Conservation (phyloP, 2,113 vertebrate genomes). For the Megatriorchis doriae region DNA sequence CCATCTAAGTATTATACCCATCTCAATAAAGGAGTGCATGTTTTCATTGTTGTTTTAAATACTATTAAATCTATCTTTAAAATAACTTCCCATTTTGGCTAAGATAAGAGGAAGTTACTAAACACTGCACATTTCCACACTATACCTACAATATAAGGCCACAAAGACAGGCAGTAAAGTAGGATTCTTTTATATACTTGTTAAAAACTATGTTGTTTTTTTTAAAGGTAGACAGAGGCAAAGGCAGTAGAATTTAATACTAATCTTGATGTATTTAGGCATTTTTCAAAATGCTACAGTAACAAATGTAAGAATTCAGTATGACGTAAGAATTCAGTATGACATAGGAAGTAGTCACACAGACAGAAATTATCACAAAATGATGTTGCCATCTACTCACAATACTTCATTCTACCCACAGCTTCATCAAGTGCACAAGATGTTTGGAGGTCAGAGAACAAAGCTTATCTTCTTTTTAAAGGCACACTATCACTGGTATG, state of each 20-base stretch:
- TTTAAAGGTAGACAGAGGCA: not conserved
- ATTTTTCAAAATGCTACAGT: conserved; percentile 11
- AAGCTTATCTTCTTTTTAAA: conserved; percentile 21
- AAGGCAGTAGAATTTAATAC: not conserved
- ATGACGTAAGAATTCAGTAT: not conserved
- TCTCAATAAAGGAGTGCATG: not conserved
- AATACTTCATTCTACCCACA: conserved; percentile 5
- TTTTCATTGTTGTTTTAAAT: not conserved
- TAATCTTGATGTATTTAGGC: not conserved
- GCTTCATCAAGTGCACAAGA: not conserved
- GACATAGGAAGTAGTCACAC: conserved; percentile 42
- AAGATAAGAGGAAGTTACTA: not conserved
- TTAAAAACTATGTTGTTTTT: not conserved
- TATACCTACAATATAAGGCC: not conserved
- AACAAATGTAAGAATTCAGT: not conserved
- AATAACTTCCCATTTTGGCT: not conserved
- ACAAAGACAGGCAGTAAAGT: not conserved
- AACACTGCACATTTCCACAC: not conserved
- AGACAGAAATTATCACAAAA: conserved; percentile 36
- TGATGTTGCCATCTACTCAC: not conserved
- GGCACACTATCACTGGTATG: not conserved
- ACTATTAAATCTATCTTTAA: not conserved
- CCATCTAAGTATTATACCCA: not conserved
- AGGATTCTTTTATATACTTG: not conserved
- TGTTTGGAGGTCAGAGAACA: conserved; percentile 34